Evolutionary conservation across 2,888 invertebrate species (phyloP), one percentile per base, ranked within the genome.

Genomic region (Lymantria dispar): DNA sequence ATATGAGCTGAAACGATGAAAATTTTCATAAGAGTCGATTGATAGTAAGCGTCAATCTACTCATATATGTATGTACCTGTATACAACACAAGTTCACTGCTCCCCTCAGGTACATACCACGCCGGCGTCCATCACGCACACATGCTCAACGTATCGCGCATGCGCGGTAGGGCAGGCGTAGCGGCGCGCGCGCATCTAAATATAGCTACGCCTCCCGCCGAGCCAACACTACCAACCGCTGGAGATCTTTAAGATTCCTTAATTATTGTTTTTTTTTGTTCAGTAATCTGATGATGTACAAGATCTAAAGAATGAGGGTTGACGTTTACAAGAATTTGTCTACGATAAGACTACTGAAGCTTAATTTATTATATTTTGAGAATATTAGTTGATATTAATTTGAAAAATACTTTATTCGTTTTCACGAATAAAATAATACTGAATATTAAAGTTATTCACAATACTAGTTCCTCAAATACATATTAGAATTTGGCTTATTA

Each of bases 221-320:
- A 82, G 83, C 70, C 70, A 71, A 69, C 76, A 72, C 76, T 74
- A 65, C 64, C 69, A 65, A 67, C 67, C 73, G 76, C 83, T 83
- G 84, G 83, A 85, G 83, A 83, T 80, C 83, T 83, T 81, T 83
- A 84, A 86, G 80, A 86, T 86, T 85, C 82, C 78, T 80, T 77
- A 74, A 76, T 78, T 71, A 70, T 74, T 68, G 63, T 67, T 68
- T 67, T 68, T 64, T 69, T 64, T 60, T 43, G 58, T 66, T 59
- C 51, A 52, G 60, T 63, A 64, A 69, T 61, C 56, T 51, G 59
- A 67, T 62, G 53, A 60, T 54, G 52, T 54, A 48, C 54, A 47
- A 49, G 50, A 57, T 50, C 45, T 49, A 22, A 50, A 40, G 43
- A 49, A 38, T 38, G 38, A 43, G 31, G 46, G 48, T 45, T 40